Evolutionary conservation across 2,113 vertebrate species (phyloP), one percentile per base, ranked within the genome.

Genomic region (Plecotus auritus): DNA sequence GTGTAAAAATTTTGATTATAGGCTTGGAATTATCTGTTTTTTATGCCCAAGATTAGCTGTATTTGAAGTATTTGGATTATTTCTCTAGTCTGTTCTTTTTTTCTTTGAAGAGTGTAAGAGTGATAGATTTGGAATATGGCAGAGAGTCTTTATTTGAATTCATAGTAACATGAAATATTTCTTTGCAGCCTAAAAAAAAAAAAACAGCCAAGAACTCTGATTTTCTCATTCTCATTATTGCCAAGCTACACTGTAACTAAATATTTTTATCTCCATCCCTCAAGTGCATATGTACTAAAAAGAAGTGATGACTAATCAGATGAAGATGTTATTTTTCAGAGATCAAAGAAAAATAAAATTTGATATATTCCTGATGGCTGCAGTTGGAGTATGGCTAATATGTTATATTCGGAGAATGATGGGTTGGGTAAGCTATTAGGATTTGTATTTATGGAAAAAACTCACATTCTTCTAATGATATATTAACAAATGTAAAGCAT

Each of bases 251-350:
- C 23, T 73, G 8, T 85, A 80, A 69, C 22, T 92, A 85, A 85
- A 69, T 54, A 80, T 22, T 72, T 85, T 91, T 90, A 70, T 87
- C n/a, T 87, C 26, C 45, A 66, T 74, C 32, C n/a, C 7, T 87
- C 26, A 91, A 90, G 35, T 76, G 26, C 18, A 49, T 61, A 61
- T 93, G 14, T 78, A 87, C 18, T 40, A 85, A 92, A 88, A 94
- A 77, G 51, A 91, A 94, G 28, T 90, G 66, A 54, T 54, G 32
- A 82, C 70, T 96, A 85, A 94, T 88, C 14, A 95, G 66, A 73
- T 94, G 64, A 94, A 72, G 64, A 94, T 54, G 23, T 76, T 93
- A 90, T 74, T 96, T 97, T 97, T 93, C 81, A 92, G 77, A 90
- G 45, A 82, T 83, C n/a, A 95, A 45, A 86, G 61, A 86, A 92